phyloP scores from a whole-genome alignment of 2,113 vertebrate genomes.

The Macquaria ambigua region DNA sequence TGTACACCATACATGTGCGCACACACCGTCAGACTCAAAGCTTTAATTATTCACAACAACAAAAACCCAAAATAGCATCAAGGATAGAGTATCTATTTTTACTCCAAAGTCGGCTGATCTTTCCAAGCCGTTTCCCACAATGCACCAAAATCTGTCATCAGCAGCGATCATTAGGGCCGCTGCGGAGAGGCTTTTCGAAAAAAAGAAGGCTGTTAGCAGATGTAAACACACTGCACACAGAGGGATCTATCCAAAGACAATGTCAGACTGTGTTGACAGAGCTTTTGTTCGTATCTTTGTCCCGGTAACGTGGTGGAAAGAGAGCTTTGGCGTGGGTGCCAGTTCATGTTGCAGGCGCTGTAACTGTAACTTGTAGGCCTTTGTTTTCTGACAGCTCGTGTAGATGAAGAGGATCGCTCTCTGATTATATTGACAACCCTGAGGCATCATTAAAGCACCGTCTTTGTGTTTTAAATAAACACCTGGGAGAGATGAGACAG shows the following conservation, averaged over 20 bases:
- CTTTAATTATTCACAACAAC: conserved; percentile 64
- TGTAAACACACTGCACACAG: conserved; percentile 62
- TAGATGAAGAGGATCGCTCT: conserved; percentile 59
- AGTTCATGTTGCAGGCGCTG: conserved; percentile 51
- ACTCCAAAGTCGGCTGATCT: conserved; percentile 61
- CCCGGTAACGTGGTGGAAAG: conserved; percentile 37
- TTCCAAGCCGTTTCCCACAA: conserved; percentile 51
- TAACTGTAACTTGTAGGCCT: conserved; percentile 60
- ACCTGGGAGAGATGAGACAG: conserved; percentile 54
- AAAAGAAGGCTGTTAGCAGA: conserved; percentile 52
- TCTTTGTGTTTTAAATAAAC: conserved; percentile 74
- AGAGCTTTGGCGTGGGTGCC: conserved; percentile 41
- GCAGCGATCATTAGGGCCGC: conserved; percentile 51
- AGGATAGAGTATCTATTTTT: conserved; percentile 69
- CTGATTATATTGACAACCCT: conserved; percentile 70
- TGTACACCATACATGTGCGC: background rate
- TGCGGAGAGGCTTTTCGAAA: conserved; percentile 27
- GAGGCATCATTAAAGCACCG: conserved; percentile 68
- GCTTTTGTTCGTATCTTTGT: conserved; percentile 66
- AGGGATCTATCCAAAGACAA: conserved; percentile 59
- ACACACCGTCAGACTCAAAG: conserved; percentile 23
- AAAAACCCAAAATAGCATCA: conserved; percentile 57
- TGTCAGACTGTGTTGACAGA: conserved; percentile 59
- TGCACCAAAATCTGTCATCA: conserved; percentile 59
- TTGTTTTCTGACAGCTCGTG: conserved; percentile 70